These are phyloP conservation scores for Caranx melampygus DNA, from an alignment of 2,113 vertebrate species.

Conservation along the genomic window DNA sequence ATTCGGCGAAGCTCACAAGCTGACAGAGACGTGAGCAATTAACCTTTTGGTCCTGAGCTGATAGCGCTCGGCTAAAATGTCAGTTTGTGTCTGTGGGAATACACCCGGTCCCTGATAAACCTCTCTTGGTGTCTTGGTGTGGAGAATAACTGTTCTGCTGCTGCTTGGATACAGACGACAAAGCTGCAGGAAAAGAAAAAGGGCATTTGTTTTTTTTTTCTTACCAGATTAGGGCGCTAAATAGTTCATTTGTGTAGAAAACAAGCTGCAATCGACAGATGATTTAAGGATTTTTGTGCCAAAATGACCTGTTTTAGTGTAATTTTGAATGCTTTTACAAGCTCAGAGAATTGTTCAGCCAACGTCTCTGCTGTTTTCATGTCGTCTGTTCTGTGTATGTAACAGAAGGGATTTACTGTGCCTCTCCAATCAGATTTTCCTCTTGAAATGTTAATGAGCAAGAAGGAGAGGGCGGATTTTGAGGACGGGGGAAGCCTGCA, in stretches of 20 bases:
- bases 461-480: conserved; percentile 19
- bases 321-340: not conserved
- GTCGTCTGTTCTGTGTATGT: conserved; percentile 5
- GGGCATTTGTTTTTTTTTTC: not conserved
- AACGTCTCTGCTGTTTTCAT: not conserved
- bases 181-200: conserved; percentile 25
- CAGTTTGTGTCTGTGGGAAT: conserved; percentile 44
- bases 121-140: not conserved
- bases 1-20: conserved; percentile 29
- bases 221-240: conserved; percentile 6
- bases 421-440: conserved; percentile 36
- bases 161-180: conserved; percentile 24
- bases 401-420: conserved; percentile 18
- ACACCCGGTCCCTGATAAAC: conserved; percentile 37
- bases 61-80: conserved; percentile 54
- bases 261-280: not conserved
- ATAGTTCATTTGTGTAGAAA: conserved; percentile 2
- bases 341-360: not conserved
- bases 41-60: conserved; percentile 68
- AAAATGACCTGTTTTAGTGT: conserved; percentile 8
- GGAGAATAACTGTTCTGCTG: conserved; percentile 36
- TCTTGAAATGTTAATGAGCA: conserved; percentile 59
- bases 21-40: conserved; percentile 67
- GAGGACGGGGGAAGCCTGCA: conserved; percentile 54
- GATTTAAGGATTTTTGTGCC: not conserved